phyloP scores from a whole-genome alignment of 1,140 invertebrate species.

The Physella acuta region DNA sequence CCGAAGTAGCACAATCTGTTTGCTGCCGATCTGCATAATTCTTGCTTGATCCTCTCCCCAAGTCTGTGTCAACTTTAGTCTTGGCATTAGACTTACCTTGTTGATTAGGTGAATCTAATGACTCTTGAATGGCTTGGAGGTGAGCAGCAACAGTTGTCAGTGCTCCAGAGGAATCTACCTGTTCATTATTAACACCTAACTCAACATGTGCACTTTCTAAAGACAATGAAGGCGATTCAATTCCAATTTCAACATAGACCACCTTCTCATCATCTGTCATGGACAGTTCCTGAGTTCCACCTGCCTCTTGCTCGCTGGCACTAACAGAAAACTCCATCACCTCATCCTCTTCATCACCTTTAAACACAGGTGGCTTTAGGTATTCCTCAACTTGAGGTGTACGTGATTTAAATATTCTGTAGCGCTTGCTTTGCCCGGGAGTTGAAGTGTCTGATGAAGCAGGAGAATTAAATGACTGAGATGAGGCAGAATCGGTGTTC shows the following conservation, averaged over 20 bases:
- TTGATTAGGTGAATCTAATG: too few species aligned
- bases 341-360: conserved; percentile 18
- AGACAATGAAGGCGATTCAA: not conserved
- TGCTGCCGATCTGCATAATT: too few species aligned
- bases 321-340: not conserved
- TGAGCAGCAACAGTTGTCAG: not conserved
- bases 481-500: not conserved
- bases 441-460: conserved; percentile 1
- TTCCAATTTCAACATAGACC: not conserved
- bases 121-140: not conserved
- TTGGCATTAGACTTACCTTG: too few species aligned
- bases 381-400: conserved; percentile 20
- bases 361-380: conserved; percentile 16
- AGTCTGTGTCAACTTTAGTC: too few species aligned
- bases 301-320: not conserved
- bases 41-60: too few species aligned
- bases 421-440: conserved; percentile 15
- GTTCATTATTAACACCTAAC: too few species aligned
- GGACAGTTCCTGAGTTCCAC: not conserved
- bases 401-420: conserved; percentile 36
- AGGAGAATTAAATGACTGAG: not conserved
- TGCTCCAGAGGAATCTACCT: too few species aligned
- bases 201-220: too few species aligned
- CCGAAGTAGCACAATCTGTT: too few species aligned
- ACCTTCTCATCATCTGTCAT: not conserved